Base-by-base conservation (phyloP, 2,797 vertebrate species). In the Rhabdomys pumilio region DNA sequence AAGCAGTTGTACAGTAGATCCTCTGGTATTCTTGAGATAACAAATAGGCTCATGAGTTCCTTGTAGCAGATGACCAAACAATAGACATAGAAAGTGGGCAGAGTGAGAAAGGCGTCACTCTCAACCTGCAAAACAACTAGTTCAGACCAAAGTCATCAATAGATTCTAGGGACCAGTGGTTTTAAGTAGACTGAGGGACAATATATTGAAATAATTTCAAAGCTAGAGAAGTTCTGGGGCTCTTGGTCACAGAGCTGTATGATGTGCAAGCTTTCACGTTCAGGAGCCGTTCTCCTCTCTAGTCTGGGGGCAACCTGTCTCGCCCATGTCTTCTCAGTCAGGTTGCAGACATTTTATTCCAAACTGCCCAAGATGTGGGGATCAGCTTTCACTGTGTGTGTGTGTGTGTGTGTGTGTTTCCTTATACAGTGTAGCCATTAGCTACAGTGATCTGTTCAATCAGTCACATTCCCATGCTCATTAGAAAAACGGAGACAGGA, bases 351-450 rank as follows among this genome's bases (percentile, higher is more conserved):
- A 98, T 99, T 15, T 99, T 99, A 53, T 99, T 99, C 65, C 98
- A 98, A 86, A 97, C 98, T 4, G 99, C 98, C 2, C 88, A 94
- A 4, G 98, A 98, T 38, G 98, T 99, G 0, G 97, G 97, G 0
- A 81, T 99, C 0, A 69, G 94, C 88, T 99, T 99, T 82, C 97
- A 99, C 88, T 98, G 90, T 0, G 98, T 99, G 99, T 67, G 99
- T 98, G 90, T 0, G 98, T 99, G 99, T 67, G 99, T 98, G 90
- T 0, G 98, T 99, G 75, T 99, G 99, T 63, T 99, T 1, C 99
- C 99, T 0, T 99, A 99, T 97, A 99, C 99, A 0, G 99, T 99
- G 0, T 98, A 99, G 95, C 99, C 99, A 0, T 15, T 99, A 96
- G 99, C 99, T 96, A 99, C 99, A 0, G 98, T 99, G 22, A 99